phyloP scores from a whole-genome alignment of 2,888 invertebrate species.

The Cosmorhoe ocellata region DNA sequence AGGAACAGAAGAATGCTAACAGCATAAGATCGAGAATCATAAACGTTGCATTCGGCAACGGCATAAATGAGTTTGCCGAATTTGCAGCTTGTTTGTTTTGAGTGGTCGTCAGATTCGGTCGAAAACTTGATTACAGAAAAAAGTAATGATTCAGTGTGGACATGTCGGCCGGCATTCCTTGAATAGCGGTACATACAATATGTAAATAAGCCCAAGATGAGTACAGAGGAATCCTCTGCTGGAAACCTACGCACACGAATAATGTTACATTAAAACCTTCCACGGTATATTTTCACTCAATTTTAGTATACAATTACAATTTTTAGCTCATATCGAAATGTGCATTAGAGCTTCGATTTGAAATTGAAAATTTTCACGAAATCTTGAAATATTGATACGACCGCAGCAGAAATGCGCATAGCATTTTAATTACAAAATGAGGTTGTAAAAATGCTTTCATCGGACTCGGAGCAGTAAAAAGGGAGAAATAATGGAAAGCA shows the following conservation, averaged over 20 bases:
- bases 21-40: conserved; percentile 31
- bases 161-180: conserved; percentile 57
- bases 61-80: conserved; percentile 46
- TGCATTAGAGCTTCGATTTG: conserved; percentile 32
- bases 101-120: conserved; percentile 56
- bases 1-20: conserved; percentile 24
- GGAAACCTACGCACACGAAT: conserved; percentile 52
- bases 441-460: conserved; percentile 25
- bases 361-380: conserved; percentile 36
- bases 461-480: conserved; percentile 24
- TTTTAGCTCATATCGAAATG: conserved; percentile 36
- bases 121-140: conserved; percentile 72
- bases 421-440: conserved; percentile 27
- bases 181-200: conserved; percentile 75
- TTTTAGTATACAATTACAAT: conserved; percentile 49
- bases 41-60: conserved; percentile 33
- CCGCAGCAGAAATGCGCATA: conserved; percentile 25
- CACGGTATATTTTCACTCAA: too few species aligned
- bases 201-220: conserved; percentile 65
- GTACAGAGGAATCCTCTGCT: conserved; percentile 50
- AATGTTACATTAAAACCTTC: conserved; percentile 53
- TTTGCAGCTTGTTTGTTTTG: conserved; percentile 70
- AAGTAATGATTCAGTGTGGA: conserved; percentile 65
- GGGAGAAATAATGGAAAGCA: conserved; percentile 32
- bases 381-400: conserved; percentile 28